Percentiles rank a stretch among this genome's conserved stretches.
Conservation (phyloP, 2,797 vertebrate species). For the Macrochelys suwanniensis region DNA sequence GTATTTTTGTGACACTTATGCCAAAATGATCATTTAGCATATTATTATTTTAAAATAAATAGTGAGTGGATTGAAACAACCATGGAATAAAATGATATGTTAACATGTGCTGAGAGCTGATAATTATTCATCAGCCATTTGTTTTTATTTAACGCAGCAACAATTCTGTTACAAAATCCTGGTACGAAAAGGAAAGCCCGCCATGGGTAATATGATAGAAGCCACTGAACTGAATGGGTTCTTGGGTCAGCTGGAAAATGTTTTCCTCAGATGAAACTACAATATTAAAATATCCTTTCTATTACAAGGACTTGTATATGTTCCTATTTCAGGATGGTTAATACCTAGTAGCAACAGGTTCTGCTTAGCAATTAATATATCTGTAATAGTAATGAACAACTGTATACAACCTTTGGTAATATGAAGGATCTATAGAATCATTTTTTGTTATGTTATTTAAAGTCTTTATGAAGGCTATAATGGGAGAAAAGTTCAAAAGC, state of each 20-base stretch:
- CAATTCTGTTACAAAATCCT: neutral
- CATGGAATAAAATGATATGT: constrained; percentile 17
- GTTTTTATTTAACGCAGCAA: constrained; percentile 4
- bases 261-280: constrained; percentile 21
- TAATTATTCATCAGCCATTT: constrained; percentile 50
- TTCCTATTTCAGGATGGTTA: neutral
- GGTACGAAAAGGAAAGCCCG: neutral
- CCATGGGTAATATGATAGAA: neutral
- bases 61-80: constrained; percentile 58
- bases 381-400: constrained; percentile 31
- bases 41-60: constrained; percentile 69
- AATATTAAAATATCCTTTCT: constrained; percentile 14
- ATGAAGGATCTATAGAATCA: constrained; percentile 23
- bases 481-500: neutral
- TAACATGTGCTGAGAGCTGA: constrained; percentile 33
- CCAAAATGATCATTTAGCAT: constrained; percentile 60
- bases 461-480: neutral
- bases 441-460: neutral
- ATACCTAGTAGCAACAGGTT: constrained; percentile 36
- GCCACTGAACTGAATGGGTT: neutral
- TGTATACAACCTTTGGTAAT: constrained; percentile 10
- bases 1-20: constrained; percentile 62
- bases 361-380: constrained; percentile 41
- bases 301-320: neutral
- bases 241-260: neutral